Evolutionary conservation across 2,888 invertebrate genomes (phyloP), one percentile per base, ranked within the genome.

Genomic region (Stenotaenia linearis): DNA sequence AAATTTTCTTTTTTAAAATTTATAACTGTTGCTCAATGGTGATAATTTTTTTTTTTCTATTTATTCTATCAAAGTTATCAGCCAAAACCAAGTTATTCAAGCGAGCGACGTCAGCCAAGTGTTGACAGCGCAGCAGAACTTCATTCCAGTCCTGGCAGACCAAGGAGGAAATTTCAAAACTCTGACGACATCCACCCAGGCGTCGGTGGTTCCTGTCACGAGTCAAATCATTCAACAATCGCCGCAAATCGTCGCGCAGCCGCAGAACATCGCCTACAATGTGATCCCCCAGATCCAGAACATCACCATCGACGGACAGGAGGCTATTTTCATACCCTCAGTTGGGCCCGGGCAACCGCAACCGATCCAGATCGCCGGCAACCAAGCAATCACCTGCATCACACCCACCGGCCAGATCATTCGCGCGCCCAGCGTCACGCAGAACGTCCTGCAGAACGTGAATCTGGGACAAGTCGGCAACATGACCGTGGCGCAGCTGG

Each of bases 231-330:
- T 89, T 78, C 89, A 88, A 85, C 81, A 83, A 74, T 80, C 83
- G 15, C 69, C 74, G 10, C 82, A 86, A 25, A 83, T 86, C 5
- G 85, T 85, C 1, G 85, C 85, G 0, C 85, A 85, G 4, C 84
- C 84, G 76, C 85, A 86, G 9, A 84, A 84, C 32, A 83, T 86
- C 28, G 82, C 92, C 90, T 87, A 87, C 84, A 87, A 84, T 83
- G 84, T 87, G 30, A 84, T 86, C 32, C 86, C 85, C n/a, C 83
- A 83, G 40, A 92, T 95, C 91, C 96, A 96, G 86, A 93, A 95
- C 0, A 93, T 97, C 79, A 95, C 94, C 23, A 92, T 96, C 23
- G 96, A 97, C 86, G 96, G 96, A 0, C 96, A 96, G 85, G 96
- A 97, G 84, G 95, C 95, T 0, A 89, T 96, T 25, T 95, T 96